Evolutionary conservation across 1,140 invertebrate genomes (phyloP).

Genomic region (Cydia splendana): DNA sequence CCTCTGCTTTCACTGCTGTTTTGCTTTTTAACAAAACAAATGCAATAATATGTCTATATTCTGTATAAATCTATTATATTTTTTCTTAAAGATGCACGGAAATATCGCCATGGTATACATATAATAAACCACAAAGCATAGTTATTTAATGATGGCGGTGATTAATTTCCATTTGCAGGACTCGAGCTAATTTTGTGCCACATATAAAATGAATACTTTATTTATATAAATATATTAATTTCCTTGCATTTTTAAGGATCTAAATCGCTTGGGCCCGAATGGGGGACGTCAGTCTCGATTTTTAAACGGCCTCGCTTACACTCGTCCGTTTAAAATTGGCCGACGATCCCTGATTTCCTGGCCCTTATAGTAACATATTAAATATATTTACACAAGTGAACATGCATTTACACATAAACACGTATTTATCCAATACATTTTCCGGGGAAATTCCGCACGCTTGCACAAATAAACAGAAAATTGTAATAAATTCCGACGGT

Average conservation of each 20-base stretch:
- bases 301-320: neutral
- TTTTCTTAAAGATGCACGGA: neutral
- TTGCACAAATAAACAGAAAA: conserved; percentile 2
- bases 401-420: neutral
- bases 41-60: neutral
- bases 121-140: neutral
- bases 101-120: neutral
- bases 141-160: neutral
- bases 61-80: neutral
- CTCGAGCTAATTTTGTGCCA: too few species aligned
- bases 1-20: conserved; percentile 16
- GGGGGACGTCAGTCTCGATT: too few species aligned
- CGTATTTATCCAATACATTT: neutral
- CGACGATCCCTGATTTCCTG: neutral
- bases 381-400: neutral
- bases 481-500: neutral
- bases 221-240: too few species aligned
- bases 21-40: neutral
- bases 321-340: neutral
- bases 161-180: neutral
- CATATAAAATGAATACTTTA: too few species aligned
- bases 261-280: too few species aligned
- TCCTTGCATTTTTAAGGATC: too few species aligned
- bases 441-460: neutral
- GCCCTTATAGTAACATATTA: neutral